These are phyloP conservation scores for Bovichtus variegatus DNA, from an alignment of 2,797 vertebrate genomes.

Conservation along the genomic window DNA sequence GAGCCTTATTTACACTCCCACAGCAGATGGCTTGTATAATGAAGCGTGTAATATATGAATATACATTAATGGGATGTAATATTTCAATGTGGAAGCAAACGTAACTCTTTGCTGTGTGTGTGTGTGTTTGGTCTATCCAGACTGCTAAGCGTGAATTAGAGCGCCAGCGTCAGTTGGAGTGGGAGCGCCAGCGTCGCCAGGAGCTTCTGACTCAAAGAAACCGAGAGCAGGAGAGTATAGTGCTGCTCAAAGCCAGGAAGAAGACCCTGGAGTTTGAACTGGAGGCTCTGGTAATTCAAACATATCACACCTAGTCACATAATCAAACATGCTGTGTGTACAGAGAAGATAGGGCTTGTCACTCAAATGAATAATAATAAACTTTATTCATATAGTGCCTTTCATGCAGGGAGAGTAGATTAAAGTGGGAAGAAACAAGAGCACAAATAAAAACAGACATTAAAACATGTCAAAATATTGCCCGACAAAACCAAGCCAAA, in stretches of 20 bases:
- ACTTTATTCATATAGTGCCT: too few relatives aligned
- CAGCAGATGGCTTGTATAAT: not conserved
- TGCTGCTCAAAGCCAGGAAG: conserved; percentile 95
- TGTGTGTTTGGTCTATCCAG: conserved; percentile 71
- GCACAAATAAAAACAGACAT: too few relatives aligned
- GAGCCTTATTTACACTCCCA: not conserved
- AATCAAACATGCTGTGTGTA: not conserved
- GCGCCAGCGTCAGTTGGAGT: conserved; percentile 87
- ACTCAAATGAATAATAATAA: not conserved
- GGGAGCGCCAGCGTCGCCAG: conserved; percentile 90
- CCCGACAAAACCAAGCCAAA: too few relatives aligned
- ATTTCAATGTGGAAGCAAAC: too few relatives aligned
- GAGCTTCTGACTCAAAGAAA: conserved; percentile 96
- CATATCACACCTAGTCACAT: not conserved
- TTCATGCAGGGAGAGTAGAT: too few relatives aligned
- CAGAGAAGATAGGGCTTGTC: not conserved
- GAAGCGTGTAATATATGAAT: not conserved
- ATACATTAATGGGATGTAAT: not conserved
- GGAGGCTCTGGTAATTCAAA: conserved; percentile 90
- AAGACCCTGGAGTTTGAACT: conserved; percentile 98
- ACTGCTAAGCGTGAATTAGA: conserved; percentile 96
- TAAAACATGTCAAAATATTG: too few relatives aligned
- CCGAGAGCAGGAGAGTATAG: conserved; percentile 96
- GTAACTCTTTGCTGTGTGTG: not conserved
- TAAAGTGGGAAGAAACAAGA: too few relatives aligned